phyloP scores from a whole-genome alignment of 2,797 vertebrate genomes.

The Propithecus perrieri region DNA sequence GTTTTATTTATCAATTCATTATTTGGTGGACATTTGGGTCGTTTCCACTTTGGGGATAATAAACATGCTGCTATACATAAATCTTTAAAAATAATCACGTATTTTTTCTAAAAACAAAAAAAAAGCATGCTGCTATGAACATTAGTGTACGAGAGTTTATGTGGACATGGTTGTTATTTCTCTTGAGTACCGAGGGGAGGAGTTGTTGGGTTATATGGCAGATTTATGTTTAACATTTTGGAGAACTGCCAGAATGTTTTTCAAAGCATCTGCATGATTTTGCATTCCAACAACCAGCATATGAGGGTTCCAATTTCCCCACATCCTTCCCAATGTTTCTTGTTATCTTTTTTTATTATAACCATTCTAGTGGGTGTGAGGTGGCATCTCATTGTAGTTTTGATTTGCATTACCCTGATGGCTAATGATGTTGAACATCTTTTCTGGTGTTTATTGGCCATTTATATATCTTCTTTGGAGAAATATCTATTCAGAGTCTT shows the following conservation, averaged over 20 bases:
- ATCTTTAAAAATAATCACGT: too few species aligned
- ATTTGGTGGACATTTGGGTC: background rate
- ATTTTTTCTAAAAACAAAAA: too few species aligned
- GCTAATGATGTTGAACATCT: background rate
- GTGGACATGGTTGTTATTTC: background rate
- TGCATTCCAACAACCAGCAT: background rate
- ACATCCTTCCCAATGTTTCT: background rate
- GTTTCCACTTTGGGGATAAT: background rate
- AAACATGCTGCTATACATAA: background rate
- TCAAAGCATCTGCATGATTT: background rate
- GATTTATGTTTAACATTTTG: background rate
- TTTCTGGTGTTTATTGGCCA: background rate
- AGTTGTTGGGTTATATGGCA: background rate
- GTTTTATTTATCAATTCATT: background rate
- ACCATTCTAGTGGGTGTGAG: background rate
- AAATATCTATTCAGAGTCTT: background rate
- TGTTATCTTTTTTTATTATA: background rate
- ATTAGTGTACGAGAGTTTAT: background rate
- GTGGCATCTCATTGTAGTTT: background rate
- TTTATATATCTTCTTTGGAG: background rate
- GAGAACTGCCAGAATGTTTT: background rate
- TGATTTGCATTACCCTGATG: background rate
- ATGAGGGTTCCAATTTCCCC: background rate
- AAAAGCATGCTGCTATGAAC: background rate
- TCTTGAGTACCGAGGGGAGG: background rate